Conservation (phyloP, 1,140 invertebrate genomes). For the Papilio machaon region DNA sequence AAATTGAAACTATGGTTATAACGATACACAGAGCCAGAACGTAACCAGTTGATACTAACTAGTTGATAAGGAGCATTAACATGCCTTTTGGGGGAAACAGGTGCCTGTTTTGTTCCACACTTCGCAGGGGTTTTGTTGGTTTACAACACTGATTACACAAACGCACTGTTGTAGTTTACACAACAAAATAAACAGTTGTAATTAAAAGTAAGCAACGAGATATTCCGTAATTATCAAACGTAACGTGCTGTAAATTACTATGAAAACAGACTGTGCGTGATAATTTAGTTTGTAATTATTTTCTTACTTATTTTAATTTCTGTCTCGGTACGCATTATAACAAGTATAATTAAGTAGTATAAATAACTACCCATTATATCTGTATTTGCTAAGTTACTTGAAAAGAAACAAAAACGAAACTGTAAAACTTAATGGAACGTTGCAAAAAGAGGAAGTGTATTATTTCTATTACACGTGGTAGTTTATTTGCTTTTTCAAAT, state of each 20-base stretch:
- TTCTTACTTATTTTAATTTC: background rate
- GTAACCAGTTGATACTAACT: conserved; percentile 25
- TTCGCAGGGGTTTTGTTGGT: conserved; percentile 13
- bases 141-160: conserved; percentile 32
- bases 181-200: conserved; percentile 36
- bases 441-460: background rate
- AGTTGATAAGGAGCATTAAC: conserved; percentile 28
- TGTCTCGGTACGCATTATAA: background rate
- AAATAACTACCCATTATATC: no score
- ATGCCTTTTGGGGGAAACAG: conserved; percentile 24
- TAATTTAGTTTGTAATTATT: conserved; percentile 10
- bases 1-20: conserved; percentile 10
- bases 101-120: conserved; percentile 27
- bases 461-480: background rate
- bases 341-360: background rate
- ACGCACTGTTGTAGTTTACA: conserved; percentile 25
- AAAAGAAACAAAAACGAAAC: background rate
- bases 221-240: conserved; percentile 29
- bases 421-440: background rate
- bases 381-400: background rate
- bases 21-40: background rate
- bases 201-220: conserved; percentile 12
- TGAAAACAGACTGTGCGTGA: background rate
- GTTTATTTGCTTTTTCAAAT: conserved; percentile 12
- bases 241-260: conserved; percentile 3